Evolutionary conservation across 2,888 invertebrate species (phyloP), one percentile per base, ranked within the genome.

Genomic region (Marronus borbonicus): DNA sequence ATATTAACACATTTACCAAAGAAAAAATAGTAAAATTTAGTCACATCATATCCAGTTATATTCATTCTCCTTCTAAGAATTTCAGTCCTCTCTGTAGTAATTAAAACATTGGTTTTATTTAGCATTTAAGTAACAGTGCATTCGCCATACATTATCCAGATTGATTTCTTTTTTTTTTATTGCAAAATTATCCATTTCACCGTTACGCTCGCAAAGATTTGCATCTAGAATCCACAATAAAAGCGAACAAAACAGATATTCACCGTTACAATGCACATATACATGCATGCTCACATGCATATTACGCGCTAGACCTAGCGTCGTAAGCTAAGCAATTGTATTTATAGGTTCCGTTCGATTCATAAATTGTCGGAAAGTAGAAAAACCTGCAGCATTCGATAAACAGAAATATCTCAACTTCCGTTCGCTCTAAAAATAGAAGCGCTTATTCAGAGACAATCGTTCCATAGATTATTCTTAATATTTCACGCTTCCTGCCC

Each of bases 381-480:
- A n/a, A 44, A 17, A 58, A 20, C 3, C 39, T 1, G 10, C 17
- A 72, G 58, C 50, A 58, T 58, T 52, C 55, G 39, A 72, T 72
- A 72, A 72, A 72, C 72, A 69, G 39, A 58, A 20, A 58, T 58
- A 55, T 58, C 60, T 55, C 39, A 58, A 20, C 39, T 72, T 72
- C 72, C 72, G 72, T 58, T 72, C 36, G 2, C 12, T 36, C 24
- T 72, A 72, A 39, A 72, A 72, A 72, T 72, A 72, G 58, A 72
- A 36, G 20, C 36, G 58, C 72, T 58, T 72, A 58, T 55, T 72
- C 55, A 60, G 44, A 72, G 58, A 72, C 72, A 60, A 72, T 72
- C 31, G 39, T 39, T 58, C 58, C 72, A 58, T 72, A 58, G 8
- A 60, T 72, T 72, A 72, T 72, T 39, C 4, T 72, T 17, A 72